Evolutionary conservation across 2,888 invertebrate genomes (phyloP).

Genomic region (Atrina japonica): DNA sequence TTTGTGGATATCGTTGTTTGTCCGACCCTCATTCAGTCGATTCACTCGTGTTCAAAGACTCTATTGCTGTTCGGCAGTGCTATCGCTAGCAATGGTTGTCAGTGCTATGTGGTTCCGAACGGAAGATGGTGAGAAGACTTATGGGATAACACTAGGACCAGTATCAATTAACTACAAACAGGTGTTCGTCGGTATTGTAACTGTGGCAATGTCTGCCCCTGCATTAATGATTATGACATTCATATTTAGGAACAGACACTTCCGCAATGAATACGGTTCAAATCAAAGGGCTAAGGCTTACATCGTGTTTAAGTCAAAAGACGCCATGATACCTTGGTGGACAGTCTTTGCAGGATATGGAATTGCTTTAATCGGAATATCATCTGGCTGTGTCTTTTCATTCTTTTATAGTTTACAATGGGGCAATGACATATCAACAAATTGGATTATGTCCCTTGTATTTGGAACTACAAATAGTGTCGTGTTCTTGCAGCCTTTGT

Average conservation of each 20-base stretch:
- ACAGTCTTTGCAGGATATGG: conserved; percentile 24
- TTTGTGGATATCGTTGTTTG: conserved; percentile 17
- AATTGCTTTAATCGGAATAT: conserved; percentile 52
- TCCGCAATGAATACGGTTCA: not conserved
- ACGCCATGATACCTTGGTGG: conserved; percentile 13
- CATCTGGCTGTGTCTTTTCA: conserved; percentile 76
- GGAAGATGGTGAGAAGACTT: not conserved
- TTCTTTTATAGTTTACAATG: conserved; percentile 79
- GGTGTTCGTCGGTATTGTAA: conserved; percentile 11
- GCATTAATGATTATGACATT: conserved; percentile 2
- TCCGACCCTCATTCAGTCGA: conserved; percentile 16
- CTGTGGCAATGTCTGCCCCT: conserved; percentile 12
- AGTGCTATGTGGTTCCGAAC: conserved; percentile 29
- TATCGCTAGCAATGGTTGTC: conserved; percentile 14
- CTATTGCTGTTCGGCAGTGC: conserved; percentile 1
- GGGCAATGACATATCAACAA: conserved; percentile 75
- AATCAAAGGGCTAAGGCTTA: not conserved
- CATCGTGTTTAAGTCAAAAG: not conserved
- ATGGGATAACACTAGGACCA: conserved; percentile 15
- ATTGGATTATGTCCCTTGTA: conserved; percentile 73
- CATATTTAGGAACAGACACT: conserved; percentile 22
- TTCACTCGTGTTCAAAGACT: conserved; percentile 25
- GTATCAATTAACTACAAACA: conserved; percentile 24
- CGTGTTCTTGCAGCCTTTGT: conserved; percentile 47
- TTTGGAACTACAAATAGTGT: conserved; percentile 45